phyloP scores from a whole-genome alignment of 2,888 invertebrate species.

The Eilema griseolum region DNA sequence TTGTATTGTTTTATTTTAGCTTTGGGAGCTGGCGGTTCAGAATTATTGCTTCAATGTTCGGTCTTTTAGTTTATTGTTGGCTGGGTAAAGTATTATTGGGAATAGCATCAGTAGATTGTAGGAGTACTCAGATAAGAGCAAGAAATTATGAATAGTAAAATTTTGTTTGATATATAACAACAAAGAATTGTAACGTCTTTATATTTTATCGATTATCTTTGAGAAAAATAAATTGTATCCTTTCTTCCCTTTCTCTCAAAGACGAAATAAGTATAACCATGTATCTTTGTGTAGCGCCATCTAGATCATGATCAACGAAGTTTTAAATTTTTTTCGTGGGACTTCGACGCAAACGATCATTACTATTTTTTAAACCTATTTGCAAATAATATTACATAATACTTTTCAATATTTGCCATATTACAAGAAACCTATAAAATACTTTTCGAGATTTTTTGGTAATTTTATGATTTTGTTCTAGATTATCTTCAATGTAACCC shows the following conservation, averaged over 20 bases:
- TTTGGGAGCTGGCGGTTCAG: conserved; percentile 9
- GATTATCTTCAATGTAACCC: conserved; percentile 93
- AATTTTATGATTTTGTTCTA: conserved; percentile 60
- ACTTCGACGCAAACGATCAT: no score
- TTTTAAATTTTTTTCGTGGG: no score
- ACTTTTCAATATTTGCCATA: background rate
- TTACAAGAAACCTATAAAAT: background rate
- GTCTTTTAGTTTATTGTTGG: background rate
- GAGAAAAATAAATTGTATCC: background rate
- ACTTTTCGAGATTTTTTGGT: background rate
- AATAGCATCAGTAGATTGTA: background rate
- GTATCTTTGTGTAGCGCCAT: no score
- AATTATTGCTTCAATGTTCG: conserved; percentile 7
- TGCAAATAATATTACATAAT: no score
- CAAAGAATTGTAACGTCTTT: no score
- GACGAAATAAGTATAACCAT: no score
- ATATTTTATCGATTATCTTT: background rate
- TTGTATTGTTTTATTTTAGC: conserved; percentile 12
- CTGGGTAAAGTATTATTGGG: background rate
- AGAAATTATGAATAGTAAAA: background rate
- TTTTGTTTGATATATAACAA: no score
- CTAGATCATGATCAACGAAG: no score
- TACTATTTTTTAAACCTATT: no score
- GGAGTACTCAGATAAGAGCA: background rate
- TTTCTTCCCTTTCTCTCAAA: background rate